phyloP scores from a whole-genome alignment of 2,113 vertebrate species.

The Jacana jacana region DNA sequence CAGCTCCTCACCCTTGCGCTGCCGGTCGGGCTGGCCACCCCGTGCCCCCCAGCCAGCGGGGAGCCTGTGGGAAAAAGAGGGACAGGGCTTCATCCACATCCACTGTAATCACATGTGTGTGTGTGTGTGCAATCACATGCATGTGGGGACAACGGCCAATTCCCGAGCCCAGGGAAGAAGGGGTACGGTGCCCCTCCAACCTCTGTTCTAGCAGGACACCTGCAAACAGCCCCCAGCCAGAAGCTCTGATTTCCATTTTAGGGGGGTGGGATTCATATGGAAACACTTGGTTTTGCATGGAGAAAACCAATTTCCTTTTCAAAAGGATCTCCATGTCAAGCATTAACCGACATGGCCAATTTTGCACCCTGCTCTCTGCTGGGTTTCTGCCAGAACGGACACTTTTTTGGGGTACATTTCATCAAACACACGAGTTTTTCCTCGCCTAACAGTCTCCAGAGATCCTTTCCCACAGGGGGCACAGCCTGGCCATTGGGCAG shows the following conservation, averaged over 20 bases:
- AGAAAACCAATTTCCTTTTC: background rate
- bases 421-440: background rate
- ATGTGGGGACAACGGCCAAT: accelerated
- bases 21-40: constrained; percentile 58
- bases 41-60: constrained; percentile 66
- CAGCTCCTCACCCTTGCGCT: constrained; percentile 82
- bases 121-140: background rate
- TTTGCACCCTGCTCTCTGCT: background rate
- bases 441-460: background rate
- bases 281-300: accelerated
- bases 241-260: background rate
- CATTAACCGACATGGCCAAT: accelerated
- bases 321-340: background rate
- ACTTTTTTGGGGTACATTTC: background rate
- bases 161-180: background rate
- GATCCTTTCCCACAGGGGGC: background rate
- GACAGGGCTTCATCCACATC: accelerated
- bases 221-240: accelerated
- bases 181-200: accelerated
- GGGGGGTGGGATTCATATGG: background rate
- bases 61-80: constrained; percentile 55
- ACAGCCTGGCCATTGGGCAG: background rate
- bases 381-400: accelerated
- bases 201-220: background rate
- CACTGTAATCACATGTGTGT: background rate